A percentile compares a stretch with the other conserved stretches of the same genome.
These are phyloP conservation scores for Diaperis boleti DNA, from an alignment of 2,888 invertebrate species.

Conservation along the genomic window DNA sequence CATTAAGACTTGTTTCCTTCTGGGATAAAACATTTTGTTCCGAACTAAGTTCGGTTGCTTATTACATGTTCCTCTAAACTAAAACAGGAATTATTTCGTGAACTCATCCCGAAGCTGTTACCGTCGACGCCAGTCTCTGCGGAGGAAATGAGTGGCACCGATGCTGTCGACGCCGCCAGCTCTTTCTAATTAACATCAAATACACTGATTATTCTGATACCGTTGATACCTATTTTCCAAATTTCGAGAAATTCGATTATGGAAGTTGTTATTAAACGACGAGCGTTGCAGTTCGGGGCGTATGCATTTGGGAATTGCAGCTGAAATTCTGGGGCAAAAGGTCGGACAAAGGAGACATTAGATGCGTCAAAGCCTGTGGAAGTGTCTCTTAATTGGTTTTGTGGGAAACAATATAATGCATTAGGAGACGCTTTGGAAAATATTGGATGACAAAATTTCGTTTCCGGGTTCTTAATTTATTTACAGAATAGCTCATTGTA, in stretches of 20 bases:
- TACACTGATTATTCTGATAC: constrained; percentile 5
- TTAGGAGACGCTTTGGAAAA: too few relatives aligned
- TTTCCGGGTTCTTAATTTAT: too few relatives aligned
- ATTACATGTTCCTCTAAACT: constrained; percentile 31
- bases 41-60: constrained; percentile 24
- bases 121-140: constrained; percentile 6
- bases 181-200: constrained; percentile 16
- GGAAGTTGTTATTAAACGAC: background rate
- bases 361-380: too few relatives aligned
- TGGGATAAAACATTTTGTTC: constrained; percentile 36
- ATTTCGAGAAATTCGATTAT: constrained; percentile 1
- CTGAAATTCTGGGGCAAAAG: too few relatives aligned
- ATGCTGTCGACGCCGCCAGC: constrained; percentile 14
- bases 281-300: background rate
- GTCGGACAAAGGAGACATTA: too few relatives aligned
- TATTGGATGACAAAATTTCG: too few relatives aligned
- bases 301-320: background rate
- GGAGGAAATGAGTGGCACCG: constrained; percentile 24
- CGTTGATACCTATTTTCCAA: constrained; percentile 1
- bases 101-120: constrained; percentile 29
- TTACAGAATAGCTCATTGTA: too few relatives aligned
- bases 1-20: constrained; percentile 35
- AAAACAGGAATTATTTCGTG: constrained; percentile 31
- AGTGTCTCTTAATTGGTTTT: too few relatives aligned
- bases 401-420: too few relatives aligned